These are phyloP conservation scores for Melanotaenia maccullochi DNA, from an alignment of 2,797 vertebrate species.

Conservation along the genomic window DNA sequence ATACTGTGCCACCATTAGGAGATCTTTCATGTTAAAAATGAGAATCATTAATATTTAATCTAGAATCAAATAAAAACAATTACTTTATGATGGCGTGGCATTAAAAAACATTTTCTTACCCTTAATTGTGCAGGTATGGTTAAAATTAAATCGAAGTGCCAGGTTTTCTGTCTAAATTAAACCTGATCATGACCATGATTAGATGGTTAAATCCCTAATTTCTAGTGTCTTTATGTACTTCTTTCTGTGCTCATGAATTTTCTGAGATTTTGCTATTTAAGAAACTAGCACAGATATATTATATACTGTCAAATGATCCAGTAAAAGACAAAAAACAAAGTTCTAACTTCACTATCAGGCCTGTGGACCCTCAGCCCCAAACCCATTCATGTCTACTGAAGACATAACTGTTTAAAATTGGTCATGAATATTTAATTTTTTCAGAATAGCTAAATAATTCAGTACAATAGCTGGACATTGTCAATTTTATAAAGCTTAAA, in stretches of 20 bases:
- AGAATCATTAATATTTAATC: conserved; percentile 78
- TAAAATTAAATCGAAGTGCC: background rate
- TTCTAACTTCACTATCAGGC: background rate
- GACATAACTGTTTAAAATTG: background rate
- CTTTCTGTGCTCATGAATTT: background rate
- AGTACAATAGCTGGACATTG: background rate
- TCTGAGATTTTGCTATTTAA: background rate
- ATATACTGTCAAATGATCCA: conserved; percentile 12
- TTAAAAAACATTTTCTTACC: conserved; percentile 7
- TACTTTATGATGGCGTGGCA: conserved; percentile 50
- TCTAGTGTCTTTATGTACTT: background rate
- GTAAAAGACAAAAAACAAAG: background rate
- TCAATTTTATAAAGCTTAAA: background rate
- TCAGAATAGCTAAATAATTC: background rate
- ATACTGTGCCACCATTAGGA: conserved; percentile 77
- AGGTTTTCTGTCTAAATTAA: conserved; percentile 20
- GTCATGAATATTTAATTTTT: background rate
- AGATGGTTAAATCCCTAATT: background rate
- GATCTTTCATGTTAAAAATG: conserved; percentile 80
- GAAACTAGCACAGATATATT: background rate
- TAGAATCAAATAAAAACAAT: conserved; percentile 62
- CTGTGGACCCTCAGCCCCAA: background rate
- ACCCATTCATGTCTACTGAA: background rate
- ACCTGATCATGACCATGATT: background rate
- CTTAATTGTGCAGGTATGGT: conserved; percentile 12